Evolutionary conservation across 2,888 invertebrate genomes (phyloP), one percentile per base, ranked within the genome.

Genomic region (Asteroscopus sphinx): DNA sequence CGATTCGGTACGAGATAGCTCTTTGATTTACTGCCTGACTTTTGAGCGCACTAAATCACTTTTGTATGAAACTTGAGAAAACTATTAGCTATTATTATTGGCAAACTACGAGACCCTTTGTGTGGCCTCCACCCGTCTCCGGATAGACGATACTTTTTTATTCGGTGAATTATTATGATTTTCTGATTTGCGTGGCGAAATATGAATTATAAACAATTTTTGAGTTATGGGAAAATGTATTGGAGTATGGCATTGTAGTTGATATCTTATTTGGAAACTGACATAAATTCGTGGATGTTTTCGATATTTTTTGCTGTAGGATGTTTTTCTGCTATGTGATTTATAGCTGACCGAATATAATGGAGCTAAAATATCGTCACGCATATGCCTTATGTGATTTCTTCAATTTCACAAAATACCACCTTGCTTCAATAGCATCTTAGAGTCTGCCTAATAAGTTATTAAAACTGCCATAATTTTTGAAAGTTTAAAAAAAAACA

Each of bases 41-140:
- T 92, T 92, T 88, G 91, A 92, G 85, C 83, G 83, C 82, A 88
- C 84, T 93, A 93, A 93, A 93, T 94, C 93, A 93, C 88, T 79
- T 89, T 85, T 91, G 86, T 92, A 92, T 91, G 84, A 88, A 91
- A 90, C 86, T 92, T 88, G 88, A 91, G 90, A 93, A 90, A 93
- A 94, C 92, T 93, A 94, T 93, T 93, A 92, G 89, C 89, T 92
- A 91, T 92, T 91, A 88, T 90, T 92, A 92, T 89, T 90, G 87
- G 89, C 86, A 83, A 89, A 86, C 87, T 91, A 88, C 86, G 86
- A 85, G 73, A 66, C 79, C 84, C 76, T 87, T 90, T 91, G 88
- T 92, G 86, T 77, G 86, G 81, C 75, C 81, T 80, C 77, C 75
- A 66, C 68, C 77, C 68, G 57, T 77, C 71, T 61, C 65, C 67